These are phyloP conservation scores for Yasuhikotakia modesta DNA, from an alignment of 2,797 vertebrate genomes.

Conservation along the genomic window DNA sequence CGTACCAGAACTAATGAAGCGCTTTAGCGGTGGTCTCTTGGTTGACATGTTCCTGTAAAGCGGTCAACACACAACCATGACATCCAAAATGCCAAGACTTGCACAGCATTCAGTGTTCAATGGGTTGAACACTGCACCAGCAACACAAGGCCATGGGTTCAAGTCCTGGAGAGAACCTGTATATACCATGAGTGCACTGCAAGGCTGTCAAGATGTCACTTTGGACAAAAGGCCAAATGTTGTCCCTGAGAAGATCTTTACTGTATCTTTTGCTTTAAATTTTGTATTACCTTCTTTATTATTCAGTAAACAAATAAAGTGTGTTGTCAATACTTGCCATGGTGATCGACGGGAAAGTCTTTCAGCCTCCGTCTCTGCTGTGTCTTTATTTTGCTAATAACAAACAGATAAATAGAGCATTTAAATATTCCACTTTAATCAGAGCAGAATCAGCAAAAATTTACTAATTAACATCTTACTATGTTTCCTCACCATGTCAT, in stretches of 20 bases:
- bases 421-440: not conserved
- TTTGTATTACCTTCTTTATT: not conserved
- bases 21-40: constrained; percentile 87
- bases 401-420: constrained; percentile 18
- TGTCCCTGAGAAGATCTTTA: not conserved
- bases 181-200: not conserved
- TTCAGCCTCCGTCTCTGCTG: constrained; percentile 76
- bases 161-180: constrained; percentile 6
- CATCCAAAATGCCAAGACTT: constrained; percentile 54
- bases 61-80: constrained; percentile 55
- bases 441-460: too few relatives aligned
- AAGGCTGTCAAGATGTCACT: not conserved
- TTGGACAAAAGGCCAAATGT: not conserved
- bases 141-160: not conserved
- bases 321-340: constrained; percentile 76
- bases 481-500: constrained; percentile 78
- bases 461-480: not conserved
- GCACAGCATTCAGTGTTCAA: not conserved
- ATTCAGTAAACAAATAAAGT: too few relatives aligned
- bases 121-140: not conserved
- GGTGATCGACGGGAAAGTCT: constrained; percentile 81
- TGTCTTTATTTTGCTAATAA: constrained; percentile 73
- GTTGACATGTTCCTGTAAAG: constrained; percentile 81
- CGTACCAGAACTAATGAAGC: constrained; percentile 87
- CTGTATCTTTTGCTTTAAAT: not conserved